Evolutionary conservation across 2,113 vertebrate species (phyloP), one percentile per base, ranked within the genome.

Genomic region (Oceanodroma tethys): DNA sequence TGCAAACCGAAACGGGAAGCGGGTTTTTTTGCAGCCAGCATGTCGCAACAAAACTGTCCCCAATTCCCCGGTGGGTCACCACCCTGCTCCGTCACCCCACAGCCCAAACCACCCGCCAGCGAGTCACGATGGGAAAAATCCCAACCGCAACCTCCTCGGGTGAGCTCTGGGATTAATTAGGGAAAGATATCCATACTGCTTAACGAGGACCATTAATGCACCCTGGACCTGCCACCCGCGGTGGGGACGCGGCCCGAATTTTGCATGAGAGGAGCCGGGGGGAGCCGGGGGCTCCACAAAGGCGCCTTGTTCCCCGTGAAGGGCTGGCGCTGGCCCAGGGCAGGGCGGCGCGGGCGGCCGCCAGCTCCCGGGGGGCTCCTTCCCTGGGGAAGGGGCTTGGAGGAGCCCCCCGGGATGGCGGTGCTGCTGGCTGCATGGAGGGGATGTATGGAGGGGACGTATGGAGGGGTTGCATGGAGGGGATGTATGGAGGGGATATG

Each of bases 261-360:
- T 2, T 3, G 3, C 58, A 4, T 1, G 59, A 52, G 71, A 45
- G 23, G 62, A 52, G 36, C 34, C 0, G 30, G 58, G 34, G 36
- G 48, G 59, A 34, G 60, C 5, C 4, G 1, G 1, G 29, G 7
- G 6, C 16, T 45, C 76, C 48, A 70, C 62, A 71, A 43, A 42
- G 55, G 70, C 11, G 5, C 60, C 55, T 36, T 23, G 65, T 48
- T 53, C 48, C 56, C 60, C 0, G 1, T 4, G 0, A 8, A n/a
- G 72, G 56, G 47, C 56, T 78, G 79, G 86, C 20, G 0, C 40
- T 15, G 94, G 36, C 68, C n/a, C 65, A 5, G 68, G 47, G 48
- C 38, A 42, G 34, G 27, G 25, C 4, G 2, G n/a, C 2, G 11
- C 1, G 0, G 38, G 82, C 0, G 5, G 25, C 32, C 1, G 1